A percentile compares a stretch with the other conserved stretches of the same genome.
Conservation (phyloP, 2,888 invertebrate genomes). For the Empis stercorea region DNA sequence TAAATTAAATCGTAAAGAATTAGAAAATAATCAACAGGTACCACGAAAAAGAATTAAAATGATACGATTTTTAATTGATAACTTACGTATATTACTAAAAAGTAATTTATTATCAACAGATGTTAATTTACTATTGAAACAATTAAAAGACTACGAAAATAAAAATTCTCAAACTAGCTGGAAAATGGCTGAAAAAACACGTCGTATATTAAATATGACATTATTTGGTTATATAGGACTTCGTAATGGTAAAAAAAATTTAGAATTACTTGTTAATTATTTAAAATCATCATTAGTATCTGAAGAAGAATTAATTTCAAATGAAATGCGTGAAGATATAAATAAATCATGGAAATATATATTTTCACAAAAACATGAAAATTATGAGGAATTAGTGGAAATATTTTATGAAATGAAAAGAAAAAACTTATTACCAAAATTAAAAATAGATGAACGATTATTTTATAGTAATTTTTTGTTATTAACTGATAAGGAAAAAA, state of each 20-base stretch:
- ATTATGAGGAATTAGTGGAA: constrained; percentile 25
- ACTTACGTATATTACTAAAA: constrained; percentile 21
- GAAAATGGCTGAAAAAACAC: constrained; percentile 37
- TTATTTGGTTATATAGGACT: constrained; percentile 47
- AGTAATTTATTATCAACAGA: constrained; percentile 36
- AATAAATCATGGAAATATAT: constrained; percentile 40
- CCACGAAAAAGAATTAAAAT: constrained; percentile 27
- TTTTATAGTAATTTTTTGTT: constrained; percentile 18
- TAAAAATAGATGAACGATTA: constrained; percentile 24
- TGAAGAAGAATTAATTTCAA: constrained; percentile 29
- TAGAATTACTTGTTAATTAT: constrained; percentile 36
- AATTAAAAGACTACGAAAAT: constrained; percentile 36
- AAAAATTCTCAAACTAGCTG: constrained; percentile 35
- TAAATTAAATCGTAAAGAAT: constrained; percentile 19
- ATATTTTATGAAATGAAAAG: constrained; percentile 20
- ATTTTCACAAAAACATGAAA: constrained; percentile 36
- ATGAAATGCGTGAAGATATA: constrained; percentile 38
- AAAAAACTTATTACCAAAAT: constrained; percentile 22
- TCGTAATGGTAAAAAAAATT: constrained; percentile 38
- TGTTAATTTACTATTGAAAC: constrained; percentile 37
- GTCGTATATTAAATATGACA: constrained; percentile 44
- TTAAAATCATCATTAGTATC: constrained; percentile 25
- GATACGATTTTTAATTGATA: constrained; percentile 28
- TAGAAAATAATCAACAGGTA: constrained; percentile 23
- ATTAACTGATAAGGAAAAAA: constrained; percentile 16